Base-by-base conservation (phyloP, 2,797 vertebrate genomes). In the Arrhamphus sclerolepis region DNA sequence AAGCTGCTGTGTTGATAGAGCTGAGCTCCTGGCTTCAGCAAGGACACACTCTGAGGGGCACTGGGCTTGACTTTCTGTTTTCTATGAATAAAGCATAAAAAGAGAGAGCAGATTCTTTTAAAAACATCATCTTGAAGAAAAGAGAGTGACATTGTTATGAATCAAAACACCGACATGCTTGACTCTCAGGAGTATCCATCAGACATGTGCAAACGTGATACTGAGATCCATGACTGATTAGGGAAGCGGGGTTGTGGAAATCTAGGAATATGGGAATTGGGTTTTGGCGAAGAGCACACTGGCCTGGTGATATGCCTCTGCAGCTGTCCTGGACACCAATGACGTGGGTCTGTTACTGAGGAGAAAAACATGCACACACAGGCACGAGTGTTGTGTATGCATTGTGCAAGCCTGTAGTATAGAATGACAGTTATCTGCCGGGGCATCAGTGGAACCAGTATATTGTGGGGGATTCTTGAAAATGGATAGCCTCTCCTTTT, bases 261-360 rank as follows among this genome's bases (percentile, higher is more conserved):
- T 88, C 72, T 62, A 82, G 83, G 81, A 90, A 87, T 90, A 84
- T 87, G 84, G 87, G 90, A 89, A 87, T 79, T 76, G 26, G 71
- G 61, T 80, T 88, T 84, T 88, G 87, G 84, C 77, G 70, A 69
- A 68, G 54, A 60, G 22, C 1, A 11, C 7, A 11, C 78, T 78
- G 72, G 78, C 65, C 78, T 61, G 20, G 65, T 44, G 73, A 77
- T 65, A 60, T 51, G 69, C 41, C 50, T 81, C 72, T 71, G 84
- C 83, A 87, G 85, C 87, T 91, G 90, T 89, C 76, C 70, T 70
- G 67, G 70, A 82, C 51, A 53, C 1, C 10, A 69, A 65, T 72
- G 82, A 80, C 48, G 53, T 43, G 53, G 70, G 72, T 60, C 68
- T 87, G 77, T 80, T 81, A 68, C 66, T 62, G 64, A 80, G 80